Evolutionary conservation across 2,113 vertebrate genomes (phyloP).

Genomic region (Myrmophylax atrothorax): DNA sequence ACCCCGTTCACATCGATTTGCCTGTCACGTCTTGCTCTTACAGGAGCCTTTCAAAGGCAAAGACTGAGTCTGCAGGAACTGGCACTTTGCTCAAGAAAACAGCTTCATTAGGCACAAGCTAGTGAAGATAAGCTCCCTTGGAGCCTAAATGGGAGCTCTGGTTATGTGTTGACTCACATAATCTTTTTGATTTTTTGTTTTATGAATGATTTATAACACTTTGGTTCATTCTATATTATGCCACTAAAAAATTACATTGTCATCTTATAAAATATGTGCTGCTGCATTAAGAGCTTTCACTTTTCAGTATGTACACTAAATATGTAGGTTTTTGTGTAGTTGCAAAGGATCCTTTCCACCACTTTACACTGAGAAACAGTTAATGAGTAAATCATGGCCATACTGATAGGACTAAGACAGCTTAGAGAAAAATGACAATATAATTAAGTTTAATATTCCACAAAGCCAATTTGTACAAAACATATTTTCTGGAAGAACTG

Average conservation of each 20-base stretch:
- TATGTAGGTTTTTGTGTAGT: background rate
- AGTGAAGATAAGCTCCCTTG: background rate
- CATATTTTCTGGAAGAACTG: conserved; percentile 3
- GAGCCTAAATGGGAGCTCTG: background rate
- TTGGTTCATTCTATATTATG: background rate
- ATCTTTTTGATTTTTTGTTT: background rate
- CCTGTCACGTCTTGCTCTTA: background rate
- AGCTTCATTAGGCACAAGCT: background rate
- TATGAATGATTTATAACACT: background rate
- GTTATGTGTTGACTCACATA: background rate
- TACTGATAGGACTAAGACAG: background rate
- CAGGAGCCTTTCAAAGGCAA: background rate
- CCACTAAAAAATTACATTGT: background rate
- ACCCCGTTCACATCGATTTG: background rate
- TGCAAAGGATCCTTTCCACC: background rate
- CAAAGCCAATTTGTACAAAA: background rate
- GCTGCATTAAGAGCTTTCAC: background rate
- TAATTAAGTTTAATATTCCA: conserved; percentile 6
- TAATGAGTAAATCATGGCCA: background rate
- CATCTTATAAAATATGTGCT: background rate
- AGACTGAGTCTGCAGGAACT: background rate
- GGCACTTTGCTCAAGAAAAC: background rate
- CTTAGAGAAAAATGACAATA: background rate
- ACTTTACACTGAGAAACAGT: background rate
- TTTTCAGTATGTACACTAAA: background rate